Evolutionary conservation across 2,888 invertebrate genomes (phyloP).

Genomic region (Meiosimyza platycephala): DNA sequence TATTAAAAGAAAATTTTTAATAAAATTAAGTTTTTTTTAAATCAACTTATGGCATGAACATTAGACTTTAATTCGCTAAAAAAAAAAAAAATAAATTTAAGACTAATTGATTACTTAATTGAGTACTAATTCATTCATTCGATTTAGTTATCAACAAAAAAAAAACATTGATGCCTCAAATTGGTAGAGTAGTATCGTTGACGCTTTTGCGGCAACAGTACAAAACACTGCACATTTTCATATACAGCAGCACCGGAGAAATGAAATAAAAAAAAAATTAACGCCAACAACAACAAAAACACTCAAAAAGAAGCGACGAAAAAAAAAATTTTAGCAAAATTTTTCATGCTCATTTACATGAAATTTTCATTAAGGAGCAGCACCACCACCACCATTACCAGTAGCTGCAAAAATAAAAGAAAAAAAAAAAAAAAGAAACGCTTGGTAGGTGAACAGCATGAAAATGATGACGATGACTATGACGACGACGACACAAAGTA

Average conservation of each 20-base stretch:
- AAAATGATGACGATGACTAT: constrained; percentile 9
- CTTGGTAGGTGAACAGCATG: constrained; percentile 1
- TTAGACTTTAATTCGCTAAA: too few species aligned
- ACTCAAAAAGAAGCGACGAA: too few species aligned
- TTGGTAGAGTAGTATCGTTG: too few species aligned
- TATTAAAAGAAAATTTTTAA: too few species aligned
- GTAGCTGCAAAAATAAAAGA: background rate
- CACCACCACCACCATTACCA: background rate
- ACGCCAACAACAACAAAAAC: too few species aligned
- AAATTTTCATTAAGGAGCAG: constrained; percentile 22
- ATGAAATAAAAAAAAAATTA: background rate
- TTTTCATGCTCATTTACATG: constrained; percentile 65
- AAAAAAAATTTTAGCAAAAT: constrained; percentile 46
- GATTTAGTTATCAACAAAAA: too few species aligned
- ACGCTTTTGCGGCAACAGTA: background rate
- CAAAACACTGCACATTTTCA: constrained; percentile 13
- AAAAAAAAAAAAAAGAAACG: constrained; percentile 31
- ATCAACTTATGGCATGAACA: too few species aligned
- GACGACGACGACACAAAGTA: constrained; percentile 52
- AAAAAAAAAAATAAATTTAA: too few species aligned
- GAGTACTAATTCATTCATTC: too few species aligned
- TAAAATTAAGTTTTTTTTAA: too few species aligned
- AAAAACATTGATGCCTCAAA: too few species aligned
- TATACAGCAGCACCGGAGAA: background rate
- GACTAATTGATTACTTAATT: too few species aligned